Percentiles rank a stretch among this genome's conserved stretches.
These are phyloP conservation scores for Synchiropus splendidus DNA, from an alignment of 2,113 vertebrate species.

Conservation along the genomic window DNA sequence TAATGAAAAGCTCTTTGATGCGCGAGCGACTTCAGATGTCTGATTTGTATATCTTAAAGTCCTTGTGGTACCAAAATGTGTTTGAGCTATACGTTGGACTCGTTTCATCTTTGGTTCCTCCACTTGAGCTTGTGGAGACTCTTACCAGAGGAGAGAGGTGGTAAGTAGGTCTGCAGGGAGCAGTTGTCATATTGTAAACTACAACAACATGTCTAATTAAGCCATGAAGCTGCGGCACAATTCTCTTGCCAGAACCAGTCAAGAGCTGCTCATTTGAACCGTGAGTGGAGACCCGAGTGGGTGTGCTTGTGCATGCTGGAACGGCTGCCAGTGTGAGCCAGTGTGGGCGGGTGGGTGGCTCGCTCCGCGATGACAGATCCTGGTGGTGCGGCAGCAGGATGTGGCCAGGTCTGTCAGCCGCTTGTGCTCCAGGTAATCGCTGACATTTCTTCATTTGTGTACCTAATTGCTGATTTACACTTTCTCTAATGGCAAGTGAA, in stretches of 20 bases:
- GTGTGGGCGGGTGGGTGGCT: constrained; percentile 11
- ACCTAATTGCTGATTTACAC: constrained; percentile 62
- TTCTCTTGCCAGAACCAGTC: constrained; percentile 25
- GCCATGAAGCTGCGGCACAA: constrained; percentile 1
- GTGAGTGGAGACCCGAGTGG: constrained; percentile 16
- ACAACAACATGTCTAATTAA: constrained; percentile 51
- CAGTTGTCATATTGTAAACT: constrained; percentile 35
- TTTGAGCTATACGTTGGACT: too few species aligned
- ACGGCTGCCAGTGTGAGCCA: constrained; percentile 3
- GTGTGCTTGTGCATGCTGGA: constrained; percentile 9
- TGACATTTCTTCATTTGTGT: constrained; percentile 56
- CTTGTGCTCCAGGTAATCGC: constrained; percentile 48
- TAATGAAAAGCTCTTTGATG: too few species aligned
- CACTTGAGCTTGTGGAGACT: constrained; percentile 2
- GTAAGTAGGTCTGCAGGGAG: constrained; percentile 12
- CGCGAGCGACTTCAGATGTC: too few species aligned
- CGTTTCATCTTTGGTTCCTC: constrained; percentile 1
- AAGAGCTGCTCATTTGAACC: constrained; percentile 23
- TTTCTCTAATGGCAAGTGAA: constrained; percentile 43
- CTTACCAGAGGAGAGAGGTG: background rate
- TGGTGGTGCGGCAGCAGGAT: constrained; percentile 27
- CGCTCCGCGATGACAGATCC: constrained; percentile 9
- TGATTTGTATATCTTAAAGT: too few species aligned
- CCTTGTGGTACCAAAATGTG: too few species aligned
- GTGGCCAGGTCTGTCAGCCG: constrained; percentile 34